Base-by-base conservation (phyloP, 2,797 vertebrate species). In the Galaxias olidus region DNA sequence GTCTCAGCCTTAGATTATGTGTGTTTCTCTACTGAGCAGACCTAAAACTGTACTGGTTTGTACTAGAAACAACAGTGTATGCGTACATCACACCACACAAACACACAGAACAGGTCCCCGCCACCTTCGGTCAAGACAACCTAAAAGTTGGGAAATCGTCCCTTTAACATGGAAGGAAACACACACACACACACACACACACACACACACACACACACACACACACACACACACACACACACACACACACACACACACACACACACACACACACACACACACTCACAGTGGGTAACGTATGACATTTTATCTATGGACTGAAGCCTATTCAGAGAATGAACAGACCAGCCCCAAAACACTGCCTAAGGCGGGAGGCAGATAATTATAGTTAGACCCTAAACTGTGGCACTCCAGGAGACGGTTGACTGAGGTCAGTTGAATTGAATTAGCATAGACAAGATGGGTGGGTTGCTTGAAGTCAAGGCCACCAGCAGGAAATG, bases 41-140 rank as follows among this genome's bases (percentile, higher is more conserved):
- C 19, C 42, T 9, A 42, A 63, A 45, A 11, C 14, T 59, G n/a
- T n/a, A n/a, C n/a, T n/a, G n/a, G n/a, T n/a, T n/a, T n/a, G n/a
- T n/a, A n/a, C n/a, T n/a, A n/a, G n/a, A n/a, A n/a, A n/a, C n/a
- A n/a, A n/a, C n/a, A n/a, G n/a, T 50, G 59, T 50, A 47, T 55
- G 47, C 63, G 67, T n/a, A 42, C 30, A 11, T 11, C 73, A 64
- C 52, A 72, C 51, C 46, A 67, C 40, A 63, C 41, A 20, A 11
- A 46, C 51, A 20, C 14, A 63, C 54, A 65, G 30, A 57, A 7
- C 43, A 53, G 44, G 56, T 65, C 56, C 64, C 55, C n/a, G 20
- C 56, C 44, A 65, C 30, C 20, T 7, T 17, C 53, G n/a, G 47
- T 30, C 6, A 19, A 42, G 8, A 49, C n/a, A 13, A 10, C 10